Percentiles rank a stretch among this genome's conserved stretches.
Conservation (phyloP, 2,888 invertebrate genomes). For the Platycnemis pennipes region DNA sequence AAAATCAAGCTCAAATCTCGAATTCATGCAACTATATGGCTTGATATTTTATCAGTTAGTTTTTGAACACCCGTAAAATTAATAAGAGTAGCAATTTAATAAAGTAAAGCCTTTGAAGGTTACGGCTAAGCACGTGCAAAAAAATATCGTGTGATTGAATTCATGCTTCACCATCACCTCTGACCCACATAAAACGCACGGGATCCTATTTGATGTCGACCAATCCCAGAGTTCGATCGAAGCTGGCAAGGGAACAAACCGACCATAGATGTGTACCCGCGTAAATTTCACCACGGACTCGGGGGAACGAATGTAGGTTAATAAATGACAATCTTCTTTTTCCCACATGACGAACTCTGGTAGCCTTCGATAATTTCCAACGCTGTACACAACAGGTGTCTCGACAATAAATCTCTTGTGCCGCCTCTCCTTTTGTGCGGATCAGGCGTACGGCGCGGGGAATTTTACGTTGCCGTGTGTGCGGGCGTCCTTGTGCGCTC, state of each 20-base stretch:
- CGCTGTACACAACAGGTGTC: constrained; percentile 53
- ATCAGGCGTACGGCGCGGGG: neutral
- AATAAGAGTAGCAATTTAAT: too few relatives aligned
- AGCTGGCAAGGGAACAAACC: neutral
- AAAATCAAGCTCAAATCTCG: too few relatives aligned
- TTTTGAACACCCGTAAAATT: too few relatives aligned
- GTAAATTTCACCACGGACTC: too few relatives aligned
- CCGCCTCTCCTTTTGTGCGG: neutral
- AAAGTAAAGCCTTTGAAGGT: too few relatives aligned
- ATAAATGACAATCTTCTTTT: neutral
- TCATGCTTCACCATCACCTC: too few relatives aligned
- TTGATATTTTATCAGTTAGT: too few relatives aligned
- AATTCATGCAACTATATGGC: too few relatives aligned
- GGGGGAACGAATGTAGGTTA: neutral
- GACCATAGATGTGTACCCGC: too few relatives aligned
- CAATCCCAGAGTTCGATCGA: neutral
- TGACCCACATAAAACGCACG: neutral
- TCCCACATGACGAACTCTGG: neutral
- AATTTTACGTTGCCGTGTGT: constrained; percentile 32
- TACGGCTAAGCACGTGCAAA: too few relatives aligned
- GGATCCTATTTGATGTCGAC: neutral
- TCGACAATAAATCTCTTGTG: constrained; percentile 21
- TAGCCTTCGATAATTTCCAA: neutral
- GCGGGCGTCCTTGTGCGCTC: neutral
- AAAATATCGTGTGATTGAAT: too few relatives aligned